Evolutionary conservation across 2,888 invertebrate genomes (phyloP).

Genomic region (Heliconius ethilla): DNA sequence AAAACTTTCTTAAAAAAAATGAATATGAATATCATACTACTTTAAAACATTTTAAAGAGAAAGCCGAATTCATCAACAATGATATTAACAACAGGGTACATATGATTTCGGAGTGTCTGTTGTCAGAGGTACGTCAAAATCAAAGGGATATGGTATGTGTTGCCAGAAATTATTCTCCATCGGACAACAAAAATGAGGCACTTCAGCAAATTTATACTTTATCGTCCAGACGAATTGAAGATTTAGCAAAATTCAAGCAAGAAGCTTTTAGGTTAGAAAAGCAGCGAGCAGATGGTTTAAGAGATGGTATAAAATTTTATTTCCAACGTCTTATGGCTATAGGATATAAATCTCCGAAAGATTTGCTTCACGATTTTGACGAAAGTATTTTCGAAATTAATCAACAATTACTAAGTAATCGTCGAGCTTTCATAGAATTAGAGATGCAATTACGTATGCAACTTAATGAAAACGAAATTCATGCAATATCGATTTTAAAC

Average conservation of each 20-base stretch:
- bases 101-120: conserved; percentile 56
- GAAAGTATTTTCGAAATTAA: conserved; percentile 66
- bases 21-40: conserved; percentile 55
- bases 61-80: conserved; percentile 55
- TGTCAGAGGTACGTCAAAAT: conserved; percentile 58
- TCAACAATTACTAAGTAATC: conserved; percentile 70
- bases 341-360: conserved; percentile 61
- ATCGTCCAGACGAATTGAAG: conserved; percentile 51
- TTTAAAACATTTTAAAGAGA: conserved; percentile 51
- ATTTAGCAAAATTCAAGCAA: conserved; percentile 57
- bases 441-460: conserved; percentile 60
- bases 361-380: conserved; percentile 68
- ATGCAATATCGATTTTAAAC: conserved; percentile 59
- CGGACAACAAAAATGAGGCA: conserved; percentile 50
- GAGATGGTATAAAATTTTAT: conserved; percentile 58
- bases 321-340: conserved; percentile 61
- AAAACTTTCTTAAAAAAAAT: conserved; percentile 61
- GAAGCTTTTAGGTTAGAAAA: conserved; percentile 61
- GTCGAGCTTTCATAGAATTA: conserved; percentile 62
- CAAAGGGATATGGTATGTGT: conserved; percentile 58
- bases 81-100: conserved; percentile 59
- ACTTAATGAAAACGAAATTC: conserved; percentile 55
- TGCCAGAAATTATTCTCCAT: conserved; percentile 49
- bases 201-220: conserved; percentile 53
- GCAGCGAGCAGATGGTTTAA: conserved; percentile 62